Conservation (phyloP, 2,888 invertebrate genomes). For the Metacarcinus magister region DNA sequence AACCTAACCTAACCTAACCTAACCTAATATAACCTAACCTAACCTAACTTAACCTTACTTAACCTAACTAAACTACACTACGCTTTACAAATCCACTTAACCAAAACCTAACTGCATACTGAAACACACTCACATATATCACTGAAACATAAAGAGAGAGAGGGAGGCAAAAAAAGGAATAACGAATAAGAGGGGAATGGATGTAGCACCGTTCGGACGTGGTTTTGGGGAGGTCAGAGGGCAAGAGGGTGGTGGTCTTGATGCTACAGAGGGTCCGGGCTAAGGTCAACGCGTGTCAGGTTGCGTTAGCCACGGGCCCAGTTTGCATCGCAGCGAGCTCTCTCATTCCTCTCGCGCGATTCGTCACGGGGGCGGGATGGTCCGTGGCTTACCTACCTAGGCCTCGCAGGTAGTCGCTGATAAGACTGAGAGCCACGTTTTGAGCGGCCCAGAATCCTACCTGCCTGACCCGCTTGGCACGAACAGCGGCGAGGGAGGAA, state of each 20-base stretch:
- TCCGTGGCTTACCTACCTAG: not conserved
- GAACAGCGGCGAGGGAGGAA: not conserved
- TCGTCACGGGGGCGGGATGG: constrained; percentile 40
- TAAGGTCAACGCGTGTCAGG: constrained; percentile 10
- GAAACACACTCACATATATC: not conserved
- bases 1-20: too few species aligned
- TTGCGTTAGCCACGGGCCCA: constrained; percentile 45
- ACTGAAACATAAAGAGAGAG: not conserved
- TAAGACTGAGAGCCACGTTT: not conserved
- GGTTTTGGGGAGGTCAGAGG: not conserved
- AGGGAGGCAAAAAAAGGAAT: not conserved
- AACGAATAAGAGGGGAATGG: not conserved
- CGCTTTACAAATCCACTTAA: not conserved
- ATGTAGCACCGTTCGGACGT: not conserved
- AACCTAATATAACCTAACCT: too few species aligned
- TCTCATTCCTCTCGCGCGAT: constrained; percentile 41
- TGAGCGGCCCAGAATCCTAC: not conserved
- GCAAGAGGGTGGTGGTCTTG: constrained; percentile 29
- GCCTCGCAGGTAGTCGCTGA: constrained; percentile 38
- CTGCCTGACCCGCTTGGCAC: not conserved
- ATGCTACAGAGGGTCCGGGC: constrained; percentile 22
- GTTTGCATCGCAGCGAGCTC: constrained; percentile 33
- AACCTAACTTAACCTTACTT: too few species aligned
- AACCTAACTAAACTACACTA: too few species aligned
- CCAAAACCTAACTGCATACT: not conserved